Evolutionary conservation across 2,797 vertebrate species (phyloP), one percentile per base, ranked within the genome.

Genomic region (Pempheris klunzingeri): DNA sequence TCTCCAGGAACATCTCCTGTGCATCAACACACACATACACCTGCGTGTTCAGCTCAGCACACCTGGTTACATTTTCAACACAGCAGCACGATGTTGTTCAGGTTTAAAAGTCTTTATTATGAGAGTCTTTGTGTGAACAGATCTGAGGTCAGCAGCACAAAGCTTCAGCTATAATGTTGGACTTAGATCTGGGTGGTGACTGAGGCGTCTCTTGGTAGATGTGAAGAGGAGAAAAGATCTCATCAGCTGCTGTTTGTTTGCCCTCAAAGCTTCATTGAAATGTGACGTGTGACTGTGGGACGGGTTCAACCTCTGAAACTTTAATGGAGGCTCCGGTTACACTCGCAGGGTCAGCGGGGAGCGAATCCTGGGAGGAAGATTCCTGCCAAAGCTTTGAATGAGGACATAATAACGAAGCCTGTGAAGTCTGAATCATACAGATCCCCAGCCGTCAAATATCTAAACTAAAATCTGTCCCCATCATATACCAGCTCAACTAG

Each of bases 1-100:
- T 95, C 87, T 99, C 96, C 77, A 93, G 92, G 81, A 97, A 93
- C 93, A 95, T 96, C 54, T 94, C 94, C 97, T 98, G 82, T 4
- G 75, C 50, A 66, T 7, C 15, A 41, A 71, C 30, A 54, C 53
- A 73, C 3, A 66, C 12, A 71, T 0, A 26, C 18, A 26, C 18
- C n/a, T 17, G 52, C 53, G 71, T 32, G 30, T 32, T 32, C 30
- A 32, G 30, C 30, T 32, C 30, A 32, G 6, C 43, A 4, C 17
- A 3, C 18, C 43, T 44, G 41, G 7, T 5, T 44, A 17, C 39
- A 41, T 43, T 43, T 46, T 32, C 3, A 4, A 32, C 30, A 32
- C 30, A 32, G 6, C 6, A 32, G 30, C 30, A 32, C 30, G 4
- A 32, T 32, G 4, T 32, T 6, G 6, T 32, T 12, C 4, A 58